Base-by-base conservation (phyloP, 2,888 invertebrate genomes). In the Cerastis rubricosa region DNA sequence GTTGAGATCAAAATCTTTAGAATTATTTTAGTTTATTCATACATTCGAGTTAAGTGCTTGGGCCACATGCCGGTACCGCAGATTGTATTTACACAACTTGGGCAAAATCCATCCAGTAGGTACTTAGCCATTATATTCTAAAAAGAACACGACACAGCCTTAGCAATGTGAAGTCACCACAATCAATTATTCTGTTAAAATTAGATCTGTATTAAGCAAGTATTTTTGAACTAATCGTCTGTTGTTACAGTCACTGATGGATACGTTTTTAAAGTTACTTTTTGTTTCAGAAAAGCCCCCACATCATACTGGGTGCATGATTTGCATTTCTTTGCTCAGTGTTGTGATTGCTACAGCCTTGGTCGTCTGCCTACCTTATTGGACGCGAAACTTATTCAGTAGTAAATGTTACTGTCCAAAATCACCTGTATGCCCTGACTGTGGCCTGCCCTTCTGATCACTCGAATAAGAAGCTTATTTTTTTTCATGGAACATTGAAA, bases 321-420 rank as follows among this genome's bases (percentile, higher is more conserved):
- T 94, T 93, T 94, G 93, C 85, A 81, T 94, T 83, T 91, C 94
- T 0, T 69, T 93, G 29, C 78, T 92, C 40, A 89, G 91, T 79
- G 29, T 93, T 43, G 40, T 93, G 25, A 89, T 91, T 74, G 90
- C 90, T 4, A 86, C 91, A 11, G 81, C 89, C 1, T 47, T 92
- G 4, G 74, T 94, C 19, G 64, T 90, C 71, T 93, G 93, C 74
- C 59, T 91, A 6, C 94, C 94, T 2, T 85, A 89, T 45, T 92
- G 92, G 75, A 84, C 90, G 0, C 90, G 87, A 25, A 86, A 64
- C 9, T 63, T 91, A 11, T 87, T 91, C 22, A 78, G 84, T 11
- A 85, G 72, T 43, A 90, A 89, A 78, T 92, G 92, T 57, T 78
- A 77, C 2, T 92, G 93, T 64, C 92, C 92, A 0, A 43, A 87